A percentile compares a stretch with the other conserved stretches of the same genome.
Evolutionary conservation across 2,888 invertebrate species (phyloP).

Genomic region (Hartigia nigra): DNA sequence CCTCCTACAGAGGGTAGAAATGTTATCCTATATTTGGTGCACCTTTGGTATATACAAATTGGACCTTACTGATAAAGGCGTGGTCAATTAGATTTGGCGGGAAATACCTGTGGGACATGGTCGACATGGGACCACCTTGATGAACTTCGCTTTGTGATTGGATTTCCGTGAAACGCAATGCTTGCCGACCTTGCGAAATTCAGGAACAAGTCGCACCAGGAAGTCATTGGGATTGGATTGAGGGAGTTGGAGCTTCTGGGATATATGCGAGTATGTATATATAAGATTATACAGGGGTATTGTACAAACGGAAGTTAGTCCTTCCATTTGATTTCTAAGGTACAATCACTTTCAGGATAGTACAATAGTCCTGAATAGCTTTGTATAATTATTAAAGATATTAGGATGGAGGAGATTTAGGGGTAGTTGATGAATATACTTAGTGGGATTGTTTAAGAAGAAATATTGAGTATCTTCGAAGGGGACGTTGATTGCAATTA

Average conservation of each 20-base stretch:
- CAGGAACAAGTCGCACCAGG: background rate
- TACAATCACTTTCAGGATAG: background rate
- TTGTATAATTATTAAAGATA: background rate
- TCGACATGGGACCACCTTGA: background rate
- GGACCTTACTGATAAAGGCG: background rate
- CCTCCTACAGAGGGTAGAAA: background rate
- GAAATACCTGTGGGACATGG: background rate
- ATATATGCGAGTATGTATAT: background rate
- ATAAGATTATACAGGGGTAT: background rate
- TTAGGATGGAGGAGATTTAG: background rate
- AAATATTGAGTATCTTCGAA: background rate
- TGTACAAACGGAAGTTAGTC: background rate
- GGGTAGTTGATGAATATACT: background rate
- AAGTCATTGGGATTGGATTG: background rate
- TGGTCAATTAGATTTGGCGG: background rate
- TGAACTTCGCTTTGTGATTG: background rate
- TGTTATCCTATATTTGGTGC: background rate
- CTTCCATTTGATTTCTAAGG: background rate
- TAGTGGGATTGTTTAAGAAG: background rate
- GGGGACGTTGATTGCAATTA: background rate
- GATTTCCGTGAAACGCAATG: background rate
- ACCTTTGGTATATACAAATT: background rate
- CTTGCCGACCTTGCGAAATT: background rate
- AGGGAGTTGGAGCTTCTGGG: background rate
- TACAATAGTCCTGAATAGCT: background rate